These are phyloP conservation scores for Hydrozoanthus tunicans DNA, from an alignment of 64 coral and sea anemone species.

Conservation along the genomic window DNA sequence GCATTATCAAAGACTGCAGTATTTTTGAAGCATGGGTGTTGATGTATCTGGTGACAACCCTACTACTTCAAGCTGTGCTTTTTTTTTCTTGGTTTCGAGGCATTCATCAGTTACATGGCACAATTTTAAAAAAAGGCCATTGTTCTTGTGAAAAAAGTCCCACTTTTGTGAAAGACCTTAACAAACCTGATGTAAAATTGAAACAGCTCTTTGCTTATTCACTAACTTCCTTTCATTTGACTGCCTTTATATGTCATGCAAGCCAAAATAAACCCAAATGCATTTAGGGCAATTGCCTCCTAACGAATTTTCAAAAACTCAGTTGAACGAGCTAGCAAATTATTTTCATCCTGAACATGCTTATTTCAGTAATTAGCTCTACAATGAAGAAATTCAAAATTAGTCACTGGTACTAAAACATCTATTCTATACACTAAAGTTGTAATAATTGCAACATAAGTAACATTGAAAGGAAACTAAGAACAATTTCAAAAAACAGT, in stretches of 20 bases:
- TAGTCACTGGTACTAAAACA: background rate
- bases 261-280: conserved; percentile 44
- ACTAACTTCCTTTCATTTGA: conserved; percentile 33
- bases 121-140: conserved; percentile 44
- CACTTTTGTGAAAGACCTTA: conserved; percentile 47
- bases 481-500: too few relatives aligned
- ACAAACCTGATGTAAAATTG: conserved; percentile 54
- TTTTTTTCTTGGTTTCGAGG: conserved; percentile 53
- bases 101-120: conserved; percentile 68
- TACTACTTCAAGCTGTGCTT: conserved; percentile 30
- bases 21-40: background rate
- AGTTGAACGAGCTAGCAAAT: conserved; percentile 28
- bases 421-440: background rate
- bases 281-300: conserved; percentile 7
- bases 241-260: conserved; percentile 44
- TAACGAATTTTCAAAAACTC: conserved; percentile 57
- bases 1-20: conserved; percentile 2
- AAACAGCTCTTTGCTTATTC: conserved; percentile 61
- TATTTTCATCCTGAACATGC: conserved; percentile 6
- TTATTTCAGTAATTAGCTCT: background rate
- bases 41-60: background rate
- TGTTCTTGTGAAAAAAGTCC: conserved; percentile 56
- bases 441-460: too few relatives aligned
- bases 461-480: too few relatives aligned
- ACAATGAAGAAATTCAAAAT: background rate